These are phyloP conservation scores for Himalopsyche japonica DNA, from an alignment of 2,888 invertebrate genomes.

Conservation along the genomic window DNA sequence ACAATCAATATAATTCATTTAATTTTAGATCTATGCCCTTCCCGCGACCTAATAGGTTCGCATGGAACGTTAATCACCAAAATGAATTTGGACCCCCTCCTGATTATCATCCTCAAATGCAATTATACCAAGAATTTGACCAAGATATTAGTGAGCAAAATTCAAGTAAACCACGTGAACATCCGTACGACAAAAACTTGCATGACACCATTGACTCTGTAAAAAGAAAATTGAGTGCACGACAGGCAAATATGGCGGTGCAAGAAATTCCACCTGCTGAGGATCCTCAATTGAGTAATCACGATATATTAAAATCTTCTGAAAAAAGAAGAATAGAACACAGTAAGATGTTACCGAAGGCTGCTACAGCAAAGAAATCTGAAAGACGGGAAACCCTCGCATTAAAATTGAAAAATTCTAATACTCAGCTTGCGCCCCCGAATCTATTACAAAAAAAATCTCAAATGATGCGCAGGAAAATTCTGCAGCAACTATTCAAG, in stretches of 20 bases:
- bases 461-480: constrained; percentile 45
- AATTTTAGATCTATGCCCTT: not conserved
- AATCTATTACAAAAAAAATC: constrained; percentile 22
- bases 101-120: not conserved
- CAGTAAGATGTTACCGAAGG: constrained; percentile 19
- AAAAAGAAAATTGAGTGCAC: constrained; percentile 33
- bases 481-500: constrained; percentile 57
- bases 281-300: not conserved
- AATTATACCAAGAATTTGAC: not conserved
- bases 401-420: constrained; percentile 8
- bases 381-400: constrained; percentile 19
- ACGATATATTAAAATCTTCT: constrained; percentile 7
- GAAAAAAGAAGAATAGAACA: constrained; percentile 38
- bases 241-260: constrained; percentile 14
- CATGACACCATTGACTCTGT: constrained; percentile 35
- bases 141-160: not conserved
- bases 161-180: constrained; percentile 5
- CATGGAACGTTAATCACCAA: not conserved
- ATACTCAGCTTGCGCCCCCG: not conserved
- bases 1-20: not conserved
- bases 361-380: constrained; percentile 4
- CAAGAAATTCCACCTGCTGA: not conserved
- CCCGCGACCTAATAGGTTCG: not conserved
- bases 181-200: constrained; percentile 15
- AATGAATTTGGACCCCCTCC: not conserved